Percentiles rank a stretch among this genome's conserved stretches.
These are phyloP conservation scores for Piaya cayana DNA, from an alignment of 2,113 vertebrate species.

Conservation along the genomic window DNA sequence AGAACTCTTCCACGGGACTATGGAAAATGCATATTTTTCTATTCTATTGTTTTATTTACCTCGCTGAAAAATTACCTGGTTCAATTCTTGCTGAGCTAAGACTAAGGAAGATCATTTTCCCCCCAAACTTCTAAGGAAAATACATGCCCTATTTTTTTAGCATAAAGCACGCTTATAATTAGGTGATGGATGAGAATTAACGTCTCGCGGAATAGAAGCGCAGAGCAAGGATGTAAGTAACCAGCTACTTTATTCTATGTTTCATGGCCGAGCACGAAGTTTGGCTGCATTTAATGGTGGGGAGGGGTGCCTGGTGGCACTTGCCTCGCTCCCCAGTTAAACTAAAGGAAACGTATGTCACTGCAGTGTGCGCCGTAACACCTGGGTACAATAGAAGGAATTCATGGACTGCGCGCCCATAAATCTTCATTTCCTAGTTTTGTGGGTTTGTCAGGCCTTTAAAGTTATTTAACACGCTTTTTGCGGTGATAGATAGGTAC, in stretches of 20 bases:
- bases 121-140: not conserved
- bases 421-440: conserved; percentile 52
- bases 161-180: not conserved
- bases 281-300: not conserved
- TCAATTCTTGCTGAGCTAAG: not conserved
- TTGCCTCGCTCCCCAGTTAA: conserved; percentile 24
- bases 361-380: not conserved
- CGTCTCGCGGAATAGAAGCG: not conserved
- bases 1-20: not conserved
- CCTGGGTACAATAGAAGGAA: conserved; percentile 18
- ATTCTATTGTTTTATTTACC: not conserved
- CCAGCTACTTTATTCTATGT: not conserved
- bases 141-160: not conserved
- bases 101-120: not conserved
- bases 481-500: conserved; percentile 54
- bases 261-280: not conserved
- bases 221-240: not conserved
- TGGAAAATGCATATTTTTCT: not conserved
- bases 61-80: not conserved
- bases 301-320: not conserved
- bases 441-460: conserved; percentile 49
- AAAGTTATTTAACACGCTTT: conserved; percentile 64
- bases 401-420: conserved; percentile 30
- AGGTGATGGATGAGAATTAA: not conserved
- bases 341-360: conserved; percentile 6